Base-by-base conservation (phyloP, 1,140 invertebrate species). In the Drosophila nasuta region DNA sequence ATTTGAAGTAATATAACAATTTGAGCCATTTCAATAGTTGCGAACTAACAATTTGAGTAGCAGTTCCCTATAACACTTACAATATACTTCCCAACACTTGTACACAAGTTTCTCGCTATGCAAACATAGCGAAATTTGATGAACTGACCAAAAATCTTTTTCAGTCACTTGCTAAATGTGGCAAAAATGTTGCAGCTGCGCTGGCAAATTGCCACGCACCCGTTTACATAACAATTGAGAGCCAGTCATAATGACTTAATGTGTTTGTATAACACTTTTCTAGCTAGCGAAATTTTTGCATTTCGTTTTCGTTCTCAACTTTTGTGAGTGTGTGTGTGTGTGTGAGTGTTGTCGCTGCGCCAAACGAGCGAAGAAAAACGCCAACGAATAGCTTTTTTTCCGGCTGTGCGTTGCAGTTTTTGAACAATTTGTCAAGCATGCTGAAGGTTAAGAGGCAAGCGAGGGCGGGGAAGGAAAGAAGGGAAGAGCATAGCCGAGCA, bases 211-310 rank as follows among this genome's bases (percentile, higher is more conserved):
- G 28, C 46, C 46, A 63, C 15, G 30, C 48, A 52, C 35, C 10
- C 62, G 51, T 48, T 64, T 56, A 41, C 45, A 54, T 28, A 54
- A 45, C 54, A 25, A 46, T 56, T 28, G 30, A 52, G 54, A 52
- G 54, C n/a, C 11, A 5, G 17, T 59, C 30, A 25, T 62, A 62
- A 74, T 56, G 49, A 69, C 38, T 56, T 68, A 56, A 69, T 62
- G 65, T 69, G 56, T 74, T 74, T 74, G 71, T 74, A 60, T 68
- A 74, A 74, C 65, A 74, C 65, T 69, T 72, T 73, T 60, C 17
- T 28, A 28, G 15, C 7, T 4, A 45, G 64, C 64, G 1, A 56
- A 48, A 48, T 70, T 69, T 52, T 56, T 56, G 65, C 65, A 62
- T 56, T 69, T 62, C 38, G 65, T 64, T 33, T 57, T 10, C 8